Evolutionary conservation across 2,113 vertebrate species (phyloP).

Genomic region (Onychostruthus taczanowskii): DNA sequence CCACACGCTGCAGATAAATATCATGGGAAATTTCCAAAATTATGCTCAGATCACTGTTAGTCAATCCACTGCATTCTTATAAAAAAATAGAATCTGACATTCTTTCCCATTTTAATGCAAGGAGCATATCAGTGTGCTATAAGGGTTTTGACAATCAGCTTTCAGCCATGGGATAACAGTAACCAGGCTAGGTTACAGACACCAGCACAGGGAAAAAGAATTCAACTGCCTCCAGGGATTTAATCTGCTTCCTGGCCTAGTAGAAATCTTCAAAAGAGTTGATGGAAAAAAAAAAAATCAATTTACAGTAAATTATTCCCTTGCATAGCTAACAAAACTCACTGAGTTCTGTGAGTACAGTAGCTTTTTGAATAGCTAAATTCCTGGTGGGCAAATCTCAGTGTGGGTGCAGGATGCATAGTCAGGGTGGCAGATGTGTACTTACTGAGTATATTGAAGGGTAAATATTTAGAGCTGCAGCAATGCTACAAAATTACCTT

Average conservation of each 20-base stretch:
- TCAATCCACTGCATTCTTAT: not conserved
- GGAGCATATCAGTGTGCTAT: not conserved
- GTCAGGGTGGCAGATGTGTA: not conserved
- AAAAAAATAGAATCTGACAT: not conserved
- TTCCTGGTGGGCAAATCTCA: not conserved
- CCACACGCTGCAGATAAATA: not conserved
- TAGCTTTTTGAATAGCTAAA: not conserved
- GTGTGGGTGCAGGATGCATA: fast-evolving
- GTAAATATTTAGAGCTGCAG: not conserved
- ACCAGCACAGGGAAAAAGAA: not conserved
- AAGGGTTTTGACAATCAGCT: not conserved
- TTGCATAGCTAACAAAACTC: not conserved
- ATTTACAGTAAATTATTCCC: not conserved
- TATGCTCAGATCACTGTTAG: not conserved
- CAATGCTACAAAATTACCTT: not conserved
- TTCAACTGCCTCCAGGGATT: not conserved
- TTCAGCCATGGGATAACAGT: not conserved
- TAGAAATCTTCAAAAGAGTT: not conserved
- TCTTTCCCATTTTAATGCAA: not conserved
- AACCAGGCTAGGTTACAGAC: not conserved
- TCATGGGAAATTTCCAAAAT: not conserved
- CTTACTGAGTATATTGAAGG: not conserved
- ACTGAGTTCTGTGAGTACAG: fast-evolving
- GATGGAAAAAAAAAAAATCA: not conserved
- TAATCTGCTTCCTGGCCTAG: not conserved